Conservation (phyloP, 2,888 invertebrate species). For the Cosmorhoe ocellata region DNA sequence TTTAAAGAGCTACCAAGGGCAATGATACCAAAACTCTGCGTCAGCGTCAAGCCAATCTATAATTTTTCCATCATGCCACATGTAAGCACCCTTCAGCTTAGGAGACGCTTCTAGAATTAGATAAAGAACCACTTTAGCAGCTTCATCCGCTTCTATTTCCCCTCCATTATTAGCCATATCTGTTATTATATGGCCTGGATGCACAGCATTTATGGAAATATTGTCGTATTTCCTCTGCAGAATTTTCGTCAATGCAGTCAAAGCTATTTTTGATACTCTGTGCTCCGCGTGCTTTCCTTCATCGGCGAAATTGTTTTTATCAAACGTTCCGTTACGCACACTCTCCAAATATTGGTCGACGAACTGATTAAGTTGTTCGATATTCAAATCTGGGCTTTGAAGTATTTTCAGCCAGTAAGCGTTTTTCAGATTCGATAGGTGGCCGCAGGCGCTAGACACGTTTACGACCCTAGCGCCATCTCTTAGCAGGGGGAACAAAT, state of each 20-base stretch:
- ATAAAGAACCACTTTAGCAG: conserved; percentile 81
- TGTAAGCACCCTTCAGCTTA: conserved; percentile 84
- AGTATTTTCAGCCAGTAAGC: conserved; percentile 59
- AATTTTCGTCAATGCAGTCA: conserved; percentile 67
- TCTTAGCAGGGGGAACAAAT: conserved; percentile 86
- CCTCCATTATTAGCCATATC: conserved; percentile 80
- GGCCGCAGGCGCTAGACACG: conserved; percentile 80
- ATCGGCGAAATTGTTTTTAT: conserved; percentile 68
- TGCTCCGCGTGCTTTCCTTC: conserved; percentile 73
- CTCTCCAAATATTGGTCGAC: conserved; percentile 68
- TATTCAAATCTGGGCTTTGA: conserved; percentile 53
- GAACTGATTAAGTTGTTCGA: conserved; percentile 61
- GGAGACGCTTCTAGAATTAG: conserved; percentile 84
- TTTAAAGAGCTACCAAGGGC: conserved; percentile 56
- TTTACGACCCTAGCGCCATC: conserved; percentile 89
- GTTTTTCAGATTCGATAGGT: conserved; percentile 68
- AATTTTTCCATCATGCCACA: conserved; percentile 84
- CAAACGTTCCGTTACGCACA: conserved; percentile 66
- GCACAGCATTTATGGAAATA: conserved; percentile 67
- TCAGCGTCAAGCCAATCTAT: conserved; percentile 83
- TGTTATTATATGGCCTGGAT: conserved; percentile 67
- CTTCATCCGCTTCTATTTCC: conserved; percentile 82
- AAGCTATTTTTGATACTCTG: conserved; percentile 68
- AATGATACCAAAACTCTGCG: conserved; percentile 59
- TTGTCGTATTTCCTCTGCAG: conserved; percentile 64